Evolutionary conservation across 1,140 invertebrate genomes (phyloP).

Genomic region (Lysiphlebus fabarum): DNA sequence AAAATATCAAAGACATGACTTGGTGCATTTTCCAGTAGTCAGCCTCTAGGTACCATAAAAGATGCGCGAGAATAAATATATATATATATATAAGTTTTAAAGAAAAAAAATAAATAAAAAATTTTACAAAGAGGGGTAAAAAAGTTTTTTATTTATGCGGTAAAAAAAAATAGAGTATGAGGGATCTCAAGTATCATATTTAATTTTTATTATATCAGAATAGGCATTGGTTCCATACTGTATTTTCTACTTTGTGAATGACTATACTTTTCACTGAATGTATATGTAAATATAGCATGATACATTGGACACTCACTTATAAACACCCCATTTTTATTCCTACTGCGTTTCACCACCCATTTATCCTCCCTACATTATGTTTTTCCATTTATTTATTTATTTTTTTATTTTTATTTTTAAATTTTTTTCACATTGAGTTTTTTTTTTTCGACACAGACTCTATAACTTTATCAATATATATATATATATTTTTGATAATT

Average conservation of each 20-base stretch:
- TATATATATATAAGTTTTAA: not conserved
- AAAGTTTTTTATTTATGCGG: slow-evolving; percentile 25
- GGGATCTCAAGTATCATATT: slow-evolving; percentile 46
- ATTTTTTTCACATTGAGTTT: too few species aligned
- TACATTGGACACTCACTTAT: slow-evolving; percentile 57
- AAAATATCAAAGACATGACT: not conserved
- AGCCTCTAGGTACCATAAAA: slow-evolving; percentile 7
- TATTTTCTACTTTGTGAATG: slow-evolving; percentile 16
- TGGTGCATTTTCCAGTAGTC: not conserved
- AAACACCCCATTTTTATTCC: slow-evolving; percentile 59
- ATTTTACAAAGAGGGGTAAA: slow-evolving; percentile 17
- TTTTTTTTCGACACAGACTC: too few species aligned
- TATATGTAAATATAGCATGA: slow-evolving; percentile 57
- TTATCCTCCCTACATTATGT: not conserved
- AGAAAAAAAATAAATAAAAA: slow-evolving; percentile 9
- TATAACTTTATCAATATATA: too few species aligned
- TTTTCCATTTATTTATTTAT: not conserved
- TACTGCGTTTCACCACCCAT: slow-evolving; percentile 37
- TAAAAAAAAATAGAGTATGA: slow-evolving; percentile 20
- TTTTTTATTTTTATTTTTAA: not conserved
- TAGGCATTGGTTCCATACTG: slow-evolving; percentile 3
- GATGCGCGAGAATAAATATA: slow-evolving; percentile 1
- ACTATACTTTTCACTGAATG: slow-evolving; percentile 43
- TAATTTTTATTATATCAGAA: slow-evolving; percentile 55
- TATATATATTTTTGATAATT: too few species aligned